These are phyloP conservation scores for Callyntrura guangdongensis DNA, from an alignment of 2,888 invertebrate species.

Conservation along the genomic window DNA sequence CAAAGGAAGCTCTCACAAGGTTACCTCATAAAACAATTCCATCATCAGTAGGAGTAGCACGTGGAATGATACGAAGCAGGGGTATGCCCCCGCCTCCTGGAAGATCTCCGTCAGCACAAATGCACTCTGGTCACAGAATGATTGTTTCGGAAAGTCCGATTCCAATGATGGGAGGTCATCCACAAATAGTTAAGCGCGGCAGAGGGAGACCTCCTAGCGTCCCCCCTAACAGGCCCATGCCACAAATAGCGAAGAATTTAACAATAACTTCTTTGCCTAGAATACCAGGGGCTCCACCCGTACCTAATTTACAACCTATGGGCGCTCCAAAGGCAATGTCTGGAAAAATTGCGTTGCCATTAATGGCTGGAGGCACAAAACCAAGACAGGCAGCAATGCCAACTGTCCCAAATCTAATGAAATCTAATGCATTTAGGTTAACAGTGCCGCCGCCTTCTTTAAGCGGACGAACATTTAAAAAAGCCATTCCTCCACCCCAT, in stretches of 20 bases:
- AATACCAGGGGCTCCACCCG: conserved; percentile 70
- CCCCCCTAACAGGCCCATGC: conserved; percentile 52
- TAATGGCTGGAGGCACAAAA: conserved; percentile 10
- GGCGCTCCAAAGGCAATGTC: conserved; percentile 23
- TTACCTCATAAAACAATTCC: conserved; percentile 58
- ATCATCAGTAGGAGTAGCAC: conserved; percentile 1
- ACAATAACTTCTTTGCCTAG: conserved; percentile 82
- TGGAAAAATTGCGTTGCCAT: conserved; percentile 24
- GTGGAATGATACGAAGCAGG: conserved; percentile 60
- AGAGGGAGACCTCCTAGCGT: conserved; percentile 74
- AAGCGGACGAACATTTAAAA: conserved; percentile 71
- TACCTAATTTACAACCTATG: conserved; percentile 82
- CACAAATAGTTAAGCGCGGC: conserved; percentile 72
- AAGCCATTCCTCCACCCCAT: conserved; percentile 2
- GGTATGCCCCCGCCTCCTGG: conserved; percentile 40
- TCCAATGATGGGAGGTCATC: not conserved
- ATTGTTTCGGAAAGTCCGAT: conserved; percentile 11
- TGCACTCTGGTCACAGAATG: conserved; percentile 52
- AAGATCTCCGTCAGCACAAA: conserved; percentile 31
- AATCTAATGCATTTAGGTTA: conserved; percentile 51
- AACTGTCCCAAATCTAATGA: conserved; percentile 61
- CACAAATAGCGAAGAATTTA: conserved; percentile 79
- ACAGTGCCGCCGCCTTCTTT: conserved; percentile 66
- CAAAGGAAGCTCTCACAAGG: conserved; percentile 30
- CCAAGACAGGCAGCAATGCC: conserved; percentile 56